These are phyloP conservation scores for Ciona savignyi DNA, from an alignment of 23 tunicate species.

Conservation along the genomic window DNA sequence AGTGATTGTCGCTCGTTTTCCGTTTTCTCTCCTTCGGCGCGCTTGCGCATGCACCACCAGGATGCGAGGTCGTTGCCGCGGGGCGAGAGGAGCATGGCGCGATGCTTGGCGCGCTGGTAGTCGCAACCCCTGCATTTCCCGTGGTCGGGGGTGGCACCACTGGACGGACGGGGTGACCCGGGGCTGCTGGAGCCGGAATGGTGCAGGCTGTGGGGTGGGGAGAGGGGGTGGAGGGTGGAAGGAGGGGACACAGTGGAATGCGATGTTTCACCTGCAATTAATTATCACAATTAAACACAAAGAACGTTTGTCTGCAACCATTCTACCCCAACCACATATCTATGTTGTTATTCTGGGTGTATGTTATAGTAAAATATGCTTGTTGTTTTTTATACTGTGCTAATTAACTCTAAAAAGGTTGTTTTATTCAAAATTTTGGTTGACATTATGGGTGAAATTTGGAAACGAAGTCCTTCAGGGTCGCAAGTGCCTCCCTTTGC, in stretches of 20 bases:
- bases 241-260: neutral
- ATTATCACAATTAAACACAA: too few species aligned
- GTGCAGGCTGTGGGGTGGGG: conserved; percentile 1
- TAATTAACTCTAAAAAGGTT: too few species aligned
- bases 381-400: too few species aligned
- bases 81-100: conserved; percentile 86
- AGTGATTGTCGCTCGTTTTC: conserved; percentile 37
- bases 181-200: neutral
- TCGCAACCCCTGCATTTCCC: conserved; percentile 22
- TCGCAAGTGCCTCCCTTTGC: too few species aligned
- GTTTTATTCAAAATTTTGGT: too few species aligned
- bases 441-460: too few species aligned
- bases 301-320: too few species aligned
- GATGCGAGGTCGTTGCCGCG: conserved; percentile 52
- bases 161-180: too few species aligned
- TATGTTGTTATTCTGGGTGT: too few species aligned
- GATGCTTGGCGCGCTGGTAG: conserved; percentile 30
- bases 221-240: neutral
- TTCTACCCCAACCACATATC: too few species aligned
- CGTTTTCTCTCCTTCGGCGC: neutral
- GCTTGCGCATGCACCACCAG: conserved; percentile 43
- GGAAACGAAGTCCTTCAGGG: too few species aligned
- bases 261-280: neutral
- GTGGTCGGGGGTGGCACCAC: conserved; percentile 16
- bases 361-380: too few species aligned